Conservation (phyloP, 1,140 invertebrate species). For the Zeugodacus cucurbitae region DNA sequence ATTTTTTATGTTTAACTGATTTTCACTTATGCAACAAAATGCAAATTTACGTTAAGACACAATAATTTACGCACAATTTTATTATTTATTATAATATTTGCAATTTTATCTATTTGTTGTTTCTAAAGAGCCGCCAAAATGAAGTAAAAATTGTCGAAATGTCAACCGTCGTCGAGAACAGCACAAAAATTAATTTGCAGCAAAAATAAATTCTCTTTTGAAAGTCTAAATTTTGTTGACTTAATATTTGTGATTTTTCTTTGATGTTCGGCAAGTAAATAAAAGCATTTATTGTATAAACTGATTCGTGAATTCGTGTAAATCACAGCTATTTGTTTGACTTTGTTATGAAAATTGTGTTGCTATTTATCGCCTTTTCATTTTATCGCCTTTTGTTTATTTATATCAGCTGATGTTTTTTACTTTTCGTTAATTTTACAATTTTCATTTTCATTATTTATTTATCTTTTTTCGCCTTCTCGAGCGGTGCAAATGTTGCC, state of each 20-base stretch:
- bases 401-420: constrained; percentile 2
- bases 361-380: background rate
- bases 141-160: background rate
- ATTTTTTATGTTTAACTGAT: background rate
- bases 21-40: background rate
- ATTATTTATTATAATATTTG: background rate
- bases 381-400: background rate
- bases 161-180: background rate
- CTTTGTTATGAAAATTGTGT: background rate
- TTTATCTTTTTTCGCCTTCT: background rate
- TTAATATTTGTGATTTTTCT: background rate
- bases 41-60: background rate
- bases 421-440: background rate
- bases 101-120: background rate
- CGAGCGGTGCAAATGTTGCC: background rate
- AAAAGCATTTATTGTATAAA: background rate
- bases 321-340: background rate
- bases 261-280: background rate
- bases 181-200: background rate
- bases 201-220: background rate
- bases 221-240: background rate
- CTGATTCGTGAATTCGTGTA: too few species aligned
- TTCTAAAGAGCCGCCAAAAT: background rate
- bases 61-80: background rate
- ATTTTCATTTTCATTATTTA: background rate